Percentiles rank a stretch among this genome's conserved stretches.
Evolutionary conservation across 2,888 invertebrate genomes (phyloP).

Genomic region (Carabus problematicus): DNA sequence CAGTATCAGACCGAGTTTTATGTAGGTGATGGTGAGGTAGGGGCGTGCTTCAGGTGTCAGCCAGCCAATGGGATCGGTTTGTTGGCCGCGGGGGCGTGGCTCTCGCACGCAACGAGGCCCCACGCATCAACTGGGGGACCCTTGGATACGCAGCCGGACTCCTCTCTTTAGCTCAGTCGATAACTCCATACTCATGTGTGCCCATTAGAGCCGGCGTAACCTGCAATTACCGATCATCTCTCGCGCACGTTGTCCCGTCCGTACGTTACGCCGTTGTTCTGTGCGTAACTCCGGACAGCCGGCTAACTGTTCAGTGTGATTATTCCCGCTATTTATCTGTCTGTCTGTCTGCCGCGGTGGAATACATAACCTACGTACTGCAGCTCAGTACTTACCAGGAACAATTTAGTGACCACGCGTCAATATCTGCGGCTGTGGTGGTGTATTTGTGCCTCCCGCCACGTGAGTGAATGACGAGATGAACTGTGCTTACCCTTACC

Average conservation of each 20-base stretch:
- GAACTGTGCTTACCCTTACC: conserved; percentile 58
- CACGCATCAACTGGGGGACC: conserved; percentile 32
- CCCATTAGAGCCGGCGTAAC: conserved; percentile 32
- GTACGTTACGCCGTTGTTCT: not conserved
- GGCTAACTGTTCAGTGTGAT: no score
- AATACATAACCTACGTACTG: not conserved
- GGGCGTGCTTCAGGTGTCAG: conserved; percentile 12
- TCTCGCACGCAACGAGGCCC: conserved; percentile 48
- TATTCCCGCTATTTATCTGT: not conserved
- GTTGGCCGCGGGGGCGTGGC: conserved; percentile 46
- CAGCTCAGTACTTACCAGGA: not conserved
- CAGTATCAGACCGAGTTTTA: conserved; percentile 17
- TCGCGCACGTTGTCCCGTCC: no score
- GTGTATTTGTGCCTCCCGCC: not conserved
- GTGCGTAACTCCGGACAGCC: no score
- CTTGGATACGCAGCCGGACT: conserved; percentile 49
- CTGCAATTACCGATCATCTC: conserved; percentile 27
- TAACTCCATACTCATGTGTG: conserved; percentile 36
- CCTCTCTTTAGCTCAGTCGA: conserved; percentile 44
- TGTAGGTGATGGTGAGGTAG: conserved; percentile 5
- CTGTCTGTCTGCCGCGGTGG: not conserved
- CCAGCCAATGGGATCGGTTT: conserved; percentile 24
- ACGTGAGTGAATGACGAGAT: conserved; percentile 47
- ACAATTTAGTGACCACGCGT: not conserved
- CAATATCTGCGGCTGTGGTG: conserved; percentile 1